phyloP scores from a whole-genome alignment of 2,888 invertebrate species.

The Mesorhabditis spiculigera region DNA sequence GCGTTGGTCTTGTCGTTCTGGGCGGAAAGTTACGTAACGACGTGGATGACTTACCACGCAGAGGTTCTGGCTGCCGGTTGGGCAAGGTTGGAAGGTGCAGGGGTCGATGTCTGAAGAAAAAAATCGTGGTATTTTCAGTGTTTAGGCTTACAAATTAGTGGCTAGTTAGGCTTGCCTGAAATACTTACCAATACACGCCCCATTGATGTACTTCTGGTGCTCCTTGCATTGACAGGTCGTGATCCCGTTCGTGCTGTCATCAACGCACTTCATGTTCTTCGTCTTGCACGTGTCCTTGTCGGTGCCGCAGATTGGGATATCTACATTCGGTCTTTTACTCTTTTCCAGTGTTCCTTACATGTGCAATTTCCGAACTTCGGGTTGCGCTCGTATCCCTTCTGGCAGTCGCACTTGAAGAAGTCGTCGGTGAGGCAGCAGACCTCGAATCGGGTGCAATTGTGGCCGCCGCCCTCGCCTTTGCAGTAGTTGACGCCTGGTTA shows the following conservation, averaged over 20 bases:
- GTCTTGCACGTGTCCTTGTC: background rate
- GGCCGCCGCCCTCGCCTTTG: background rate
- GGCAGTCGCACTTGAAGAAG: slow-evolving; percentile 23
- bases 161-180: too few species aligned
- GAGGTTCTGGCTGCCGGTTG: background rate
- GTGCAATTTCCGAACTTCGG: slow-evolving; percentile 25
- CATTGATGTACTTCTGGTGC: slow-evolving; percentile 4
- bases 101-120: background rate
- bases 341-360: background rate
- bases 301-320: slow-evolving; percentile 1
- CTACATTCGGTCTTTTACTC: background rate
- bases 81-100: background rate
- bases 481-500: background rate
- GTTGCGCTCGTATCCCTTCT: slow-evolving; percentile 30
- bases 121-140: background rate
- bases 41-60: background rate
- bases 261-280: slow-evolving; percentile 1
- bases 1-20: slow-evolving; percentile 3
- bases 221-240: background rate
- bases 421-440: slow-evolving; percentile 11
- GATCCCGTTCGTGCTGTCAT: background rate
- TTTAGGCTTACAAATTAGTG: too few species aligned
- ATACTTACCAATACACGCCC: background rate
- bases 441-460: background rate
- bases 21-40: background rate